These are phyloP conservation scores for Butorides virescens DNA, from an alignment of 2,113 vertebrate genomes.

Conservation along the genomic window DNA sequence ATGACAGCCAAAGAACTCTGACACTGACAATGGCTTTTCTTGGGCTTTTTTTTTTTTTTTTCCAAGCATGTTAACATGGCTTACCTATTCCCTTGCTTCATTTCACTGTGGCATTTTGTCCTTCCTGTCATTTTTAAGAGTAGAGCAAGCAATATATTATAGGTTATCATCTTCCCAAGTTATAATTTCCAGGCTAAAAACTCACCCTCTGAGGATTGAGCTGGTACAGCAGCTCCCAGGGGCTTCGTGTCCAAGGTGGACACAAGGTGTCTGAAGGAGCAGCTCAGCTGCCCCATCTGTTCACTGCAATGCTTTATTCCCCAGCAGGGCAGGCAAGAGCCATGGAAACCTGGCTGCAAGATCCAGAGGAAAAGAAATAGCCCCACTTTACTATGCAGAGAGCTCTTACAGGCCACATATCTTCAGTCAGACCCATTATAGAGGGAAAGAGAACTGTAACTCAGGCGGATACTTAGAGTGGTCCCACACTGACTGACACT, in stretches of 20 bases:
- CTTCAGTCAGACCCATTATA: neutral
- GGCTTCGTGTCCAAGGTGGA: neutral
- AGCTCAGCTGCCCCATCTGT: neutral
- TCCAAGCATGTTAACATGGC: neutral
- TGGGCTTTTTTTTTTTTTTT: neutral
- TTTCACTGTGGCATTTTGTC: neutral
- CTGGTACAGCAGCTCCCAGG: neutral
- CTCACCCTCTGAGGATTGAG: neutral
- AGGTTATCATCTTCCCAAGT: neutral
- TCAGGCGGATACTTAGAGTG: neutral
- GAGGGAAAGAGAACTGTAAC: neutral
- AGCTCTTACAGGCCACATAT: neutral
- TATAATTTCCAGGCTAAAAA: neutral
- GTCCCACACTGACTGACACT: neutral
- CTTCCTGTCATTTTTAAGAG: neutral
- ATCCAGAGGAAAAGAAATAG: neutral
- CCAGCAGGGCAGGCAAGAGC: neutral
- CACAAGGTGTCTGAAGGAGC: neutral
- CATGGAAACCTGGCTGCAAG: neutral
- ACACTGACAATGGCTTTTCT: neutral
- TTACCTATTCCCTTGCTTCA: neutral
- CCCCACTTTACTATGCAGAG: neutral
- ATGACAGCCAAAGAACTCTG: neutral
- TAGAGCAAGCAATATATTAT: neutral
- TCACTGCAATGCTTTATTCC: neutral